Evolutionary conservation across 2,888 invertebrate species (phyloP).

Genomic region (Cryptocephalus primarius): DNA sequence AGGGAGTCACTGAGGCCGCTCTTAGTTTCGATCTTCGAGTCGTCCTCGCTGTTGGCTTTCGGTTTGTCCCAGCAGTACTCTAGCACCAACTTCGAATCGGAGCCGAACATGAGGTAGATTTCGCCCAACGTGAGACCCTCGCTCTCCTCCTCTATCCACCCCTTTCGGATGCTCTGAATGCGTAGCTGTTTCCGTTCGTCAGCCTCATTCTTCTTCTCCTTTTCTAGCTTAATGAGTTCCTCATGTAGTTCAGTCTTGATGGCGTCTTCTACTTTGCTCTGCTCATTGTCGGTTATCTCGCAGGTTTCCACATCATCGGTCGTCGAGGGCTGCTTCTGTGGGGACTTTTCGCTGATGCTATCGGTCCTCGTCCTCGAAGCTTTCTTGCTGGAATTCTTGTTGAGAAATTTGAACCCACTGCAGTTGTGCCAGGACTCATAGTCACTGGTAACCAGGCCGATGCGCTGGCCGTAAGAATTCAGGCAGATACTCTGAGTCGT

Average conservation of each 20-base stretch:
- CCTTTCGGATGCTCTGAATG: constrained; percentile 44
- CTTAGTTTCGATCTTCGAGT: constrained; percentile 6
- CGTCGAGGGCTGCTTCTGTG: constrained; percentile 7
- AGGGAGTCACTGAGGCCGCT: constrained; percentile 31
- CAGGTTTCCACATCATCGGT: constrained; percentile 12
- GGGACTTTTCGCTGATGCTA: constrained; percentile 15
- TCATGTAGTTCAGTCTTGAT: constrained; percentile 10
- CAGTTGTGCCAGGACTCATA: constrained; percentile 8
- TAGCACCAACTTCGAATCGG: constrained; percentile 60
- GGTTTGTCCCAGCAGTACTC: constrained; percentile 66
- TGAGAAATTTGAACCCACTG: not conserved
- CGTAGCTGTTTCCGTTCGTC: constrained; percentile 12
- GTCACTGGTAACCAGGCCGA: constrained; percentile 41
- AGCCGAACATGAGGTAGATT: constrained; percentile 76
- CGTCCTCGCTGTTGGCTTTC: constrained; percentile 12
- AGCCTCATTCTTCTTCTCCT: constrained; percentile 7
- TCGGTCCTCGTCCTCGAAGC: constrained; percentile 13
- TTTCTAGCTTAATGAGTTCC: constrained; percentile 12
- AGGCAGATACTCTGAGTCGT: constrained; percentile 71
- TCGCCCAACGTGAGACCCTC: constrained; percentile 81
- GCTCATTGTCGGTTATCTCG: constrained; percentile 24
- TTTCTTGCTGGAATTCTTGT: constrained; percentile 9
- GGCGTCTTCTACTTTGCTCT: constrained; percentile 29
- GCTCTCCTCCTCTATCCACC: constrained; percentile 70
- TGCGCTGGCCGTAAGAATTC: constrained; percentile 62